Evolutionary conservation across 2,113 vertebrate genomes (phyloP).

Genomic region (Podiceps cristatus): DNA sequence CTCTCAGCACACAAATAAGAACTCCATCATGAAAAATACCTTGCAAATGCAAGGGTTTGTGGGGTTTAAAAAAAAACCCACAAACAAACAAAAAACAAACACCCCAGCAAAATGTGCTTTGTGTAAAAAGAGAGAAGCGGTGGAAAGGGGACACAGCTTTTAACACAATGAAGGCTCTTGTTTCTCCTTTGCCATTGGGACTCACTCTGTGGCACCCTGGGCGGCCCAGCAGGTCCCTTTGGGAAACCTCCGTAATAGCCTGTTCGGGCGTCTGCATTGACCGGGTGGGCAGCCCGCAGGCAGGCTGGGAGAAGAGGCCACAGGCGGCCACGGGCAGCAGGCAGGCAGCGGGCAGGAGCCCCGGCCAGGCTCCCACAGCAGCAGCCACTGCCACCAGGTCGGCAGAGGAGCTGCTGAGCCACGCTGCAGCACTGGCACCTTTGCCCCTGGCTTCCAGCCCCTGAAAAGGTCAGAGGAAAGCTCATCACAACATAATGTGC

Average conservation of each 20-base stretch:
- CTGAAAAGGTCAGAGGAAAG: background rate
- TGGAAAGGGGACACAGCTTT: background rate
- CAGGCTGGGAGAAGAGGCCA: background rate
- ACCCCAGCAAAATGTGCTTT: background rate
- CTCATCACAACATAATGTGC: fast-evolving
- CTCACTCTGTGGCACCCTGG: fast-evolving
- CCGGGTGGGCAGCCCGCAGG: fast-evolving
- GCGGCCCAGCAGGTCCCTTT: fast-evolving
- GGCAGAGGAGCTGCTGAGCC: background rate
- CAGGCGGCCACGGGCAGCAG: no score
- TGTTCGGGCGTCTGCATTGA: fast-evolving
- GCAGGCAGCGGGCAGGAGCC: background rate
- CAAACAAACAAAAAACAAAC: no score
- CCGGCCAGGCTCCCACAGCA: fast-evolving
- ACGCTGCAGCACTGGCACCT: background rate
- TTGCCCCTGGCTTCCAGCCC: background rate
- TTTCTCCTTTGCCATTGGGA: fast-evolving
- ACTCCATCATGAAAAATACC: background rate
- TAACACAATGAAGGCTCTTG: fast-evolving
- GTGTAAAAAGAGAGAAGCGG: background rate
- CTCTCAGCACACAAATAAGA: background rate
- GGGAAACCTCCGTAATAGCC: fast-evolving
- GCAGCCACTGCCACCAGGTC: background rate
- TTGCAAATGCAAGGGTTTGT: background rate
- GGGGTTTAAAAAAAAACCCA: background rate